Conservation (phyloP, 2,888 invertebrate species). For the Epirrhoe tristata region DNA sequence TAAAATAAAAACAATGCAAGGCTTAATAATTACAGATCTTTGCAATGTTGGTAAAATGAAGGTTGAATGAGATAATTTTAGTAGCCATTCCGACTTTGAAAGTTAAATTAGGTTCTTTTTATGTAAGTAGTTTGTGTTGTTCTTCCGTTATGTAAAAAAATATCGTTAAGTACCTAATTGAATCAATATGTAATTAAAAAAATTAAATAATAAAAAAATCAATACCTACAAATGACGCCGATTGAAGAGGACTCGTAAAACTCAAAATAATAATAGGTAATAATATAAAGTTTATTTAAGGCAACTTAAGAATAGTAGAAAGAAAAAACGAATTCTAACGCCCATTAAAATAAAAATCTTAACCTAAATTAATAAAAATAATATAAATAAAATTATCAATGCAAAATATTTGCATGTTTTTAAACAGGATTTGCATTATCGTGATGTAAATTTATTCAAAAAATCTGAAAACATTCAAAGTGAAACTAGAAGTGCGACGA, state of each 20-base stretch:
- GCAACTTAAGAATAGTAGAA: no score
- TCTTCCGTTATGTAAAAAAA: slow-evolving; percentile 31
- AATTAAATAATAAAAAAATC: no score
- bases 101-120: slow-evolving; percentile 39
- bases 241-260: no score
- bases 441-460: slow-evolving; percentile 1
- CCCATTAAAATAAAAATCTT: no score
- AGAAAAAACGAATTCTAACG: no score
- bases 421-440: not conserved
- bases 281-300: no score
- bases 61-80: slow-evolving; percentile 22
- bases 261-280: no score
- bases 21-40: slow-evolving; percentile 18
- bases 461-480: slow-evolving; percentile 26
- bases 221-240: no score
- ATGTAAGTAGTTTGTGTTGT: slow-evolving; percentile 21
- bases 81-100: slow-evolving; percentile 22
- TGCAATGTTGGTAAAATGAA: slow-evolving; percentile 17
- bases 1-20: slow-evolving; percentile 27
- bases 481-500: slow-evolving; percentile 42
- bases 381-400: no score
- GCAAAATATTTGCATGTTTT: no score
- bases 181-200: not conserved
- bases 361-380: no score
- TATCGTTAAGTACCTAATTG: slow-evolving; percentile 4